A percentile compares a stretch with the other conserved stretches of the same genome.
Conservation (phyloP, 2,113 vertebrate genomes). For the Falcunculus frontatus region DNA sequence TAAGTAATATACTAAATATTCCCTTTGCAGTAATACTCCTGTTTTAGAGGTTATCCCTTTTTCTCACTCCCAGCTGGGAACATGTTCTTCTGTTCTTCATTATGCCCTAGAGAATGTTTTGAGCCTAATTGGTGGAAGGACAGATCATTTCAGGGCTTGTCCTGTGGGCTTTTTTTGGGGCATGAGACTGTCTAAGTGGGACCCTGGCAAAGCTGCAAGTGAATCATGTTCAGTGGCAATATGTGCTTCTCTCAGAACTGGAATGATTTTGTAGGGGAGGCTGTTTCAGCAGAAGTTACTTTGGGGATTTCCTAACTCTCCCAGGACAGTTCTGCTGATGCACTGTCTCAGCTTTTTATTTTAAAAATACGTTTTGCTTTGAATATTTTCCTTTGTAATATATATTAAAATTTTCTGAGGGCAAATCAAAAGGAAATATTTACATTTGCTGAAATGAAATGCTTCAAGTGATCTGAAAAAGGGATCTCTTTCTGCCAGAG, state of each 20-base stretch:
- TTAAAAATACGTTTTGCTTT: background rate
- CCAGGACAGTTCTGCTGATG: background rate
- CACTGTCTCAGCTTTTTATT: background rate
- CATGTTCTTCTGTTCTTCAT: background rate
- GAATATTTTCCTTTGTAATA: constrained; percentile 21
- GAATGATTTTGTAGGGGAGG: background rate
- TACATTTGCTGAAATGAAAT: constrained; percentile 29
- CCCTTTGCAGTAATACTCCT: background rate
- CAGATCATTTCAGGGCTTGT: background rate
- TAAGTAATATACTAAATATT: background rate
- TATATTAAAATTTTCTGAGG: background rate
- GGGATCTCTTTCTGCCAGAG: background rate
- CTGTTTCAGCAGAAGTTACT: background rate
- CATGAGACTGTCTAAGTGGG: background rate
- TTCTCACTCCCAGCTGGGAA: background rate
- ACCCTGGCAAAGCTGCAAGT: background rate
- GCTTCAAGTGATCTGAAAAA: background rate
- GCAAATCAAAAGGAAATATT: constrained; percentile 45
- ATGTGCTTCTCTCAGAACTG: background rate
- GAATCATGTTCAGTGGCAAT: background rate
- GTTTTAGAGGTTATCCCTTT: background rate
- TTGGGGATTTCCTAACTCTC: background rate
- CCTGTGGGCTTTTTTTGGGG: background rate
- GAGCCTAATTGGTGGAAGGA: background rate
- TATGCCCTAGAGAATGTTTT: background rate